Conservation (phyloP, 2,888 invertebrate species). For the Oscheius myriophilus region DNA sequence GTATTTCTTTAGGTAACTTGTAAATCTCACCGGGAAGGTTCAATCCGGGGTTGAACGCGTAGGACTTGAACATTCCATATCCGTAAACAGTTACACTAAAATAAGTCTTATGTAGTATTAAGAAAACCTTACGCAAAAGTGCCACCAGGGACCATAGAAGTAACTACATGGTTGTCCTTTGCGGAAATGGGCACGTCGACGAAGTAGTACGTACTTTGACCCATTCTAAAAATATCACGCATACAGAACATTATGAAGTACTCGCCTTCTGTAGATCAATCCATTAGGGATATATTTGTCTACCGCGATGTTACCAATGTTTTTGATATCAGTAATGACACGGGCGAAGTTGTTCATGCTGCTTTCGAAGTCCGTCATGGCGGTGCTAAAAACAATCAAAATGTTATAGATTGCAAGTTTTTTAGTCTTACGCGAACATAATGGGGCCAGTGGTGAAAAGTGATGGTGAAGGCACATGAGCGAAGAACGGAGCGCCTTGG, state of each 20-base stretch:
- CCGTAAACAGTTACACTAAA: slow-evolving; percentile 33
- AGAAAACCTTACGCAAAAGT: slow-evolving; percentile 15
- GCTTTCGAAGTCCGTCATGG: slow-evolving; percentile 11
- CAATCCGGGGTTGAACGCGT: slow-evolving; percentile 31
- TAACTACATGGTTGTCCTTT: slow-evolving; percentile 6
- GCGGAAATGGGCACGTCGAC: slow-evolving; percentile 17
- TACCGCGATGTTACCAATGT: slow-evolving; percentile 21
- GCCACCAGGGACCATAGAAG: neutral
- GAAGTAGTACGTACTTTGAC: slow-evolving; percentile 29
- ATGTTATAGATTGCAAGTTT: neutral
- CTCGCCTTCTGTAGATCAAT: slow-evolving; percentile 30
- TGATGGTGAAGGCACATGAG: slow-evolving; percentile 17
- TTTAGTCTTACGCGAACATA: slow-evolving; percentile 22
- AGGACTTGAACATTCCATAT: slow-evolving; percentile 19
- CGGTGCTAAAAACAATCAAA: slow-evolving; percentile 12
- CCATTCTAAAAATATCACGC: slow-evolving; percentile 27
- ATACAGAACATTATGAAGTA: neutral
- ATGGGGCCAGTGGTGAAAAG: slow-evolving; percentile 17
- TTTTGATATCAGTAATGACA: slow-evolving; percentile 16
- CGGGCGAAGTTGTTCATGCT: slow-evolving; percentile 25
- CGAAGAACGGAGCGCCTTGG: slow-evolving; percentile 28
- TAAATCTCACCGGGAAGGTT: slow-evolving; percentile 6
- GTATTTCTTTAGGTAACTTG: neutral
- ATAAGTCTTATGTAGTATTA: neutral
- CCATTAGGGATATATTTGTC: slow-evolving; percentile 30